These are phyloP conservation scores for Drosophila bocqueti DNA, from an alignment of 1,140 invertebrate genomes.

Conservation along the genomic window DNA sequence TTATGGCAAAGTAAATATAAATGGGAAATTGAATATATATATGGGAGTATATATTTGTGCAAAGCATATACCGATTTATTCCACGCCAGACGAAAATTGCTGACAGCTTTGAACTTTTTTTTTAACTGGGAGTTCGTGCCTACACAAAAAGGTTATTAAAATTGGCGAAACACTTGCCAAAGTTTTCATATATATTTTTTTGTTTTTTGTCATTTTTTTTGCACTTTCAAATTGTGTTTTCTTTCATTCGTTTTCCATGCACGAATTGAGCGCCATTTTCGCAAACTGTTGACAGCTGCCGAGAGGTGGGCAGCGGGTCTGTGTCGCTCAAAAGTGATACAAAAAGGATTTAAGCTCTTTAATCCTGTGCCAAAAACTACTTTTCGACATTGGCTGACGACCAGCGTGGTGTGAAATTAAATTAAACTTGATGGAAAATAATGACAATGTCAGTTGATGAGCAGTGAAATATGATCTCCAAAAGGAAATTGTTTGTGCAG, in stretches of 20 bases:
- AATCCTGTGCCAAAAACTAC: slow-evolving; percentile 69
- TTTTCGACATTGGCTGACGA: slow-evolving; percentile 57
- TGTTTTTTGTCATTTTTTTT: slow-evolving; percentile 17
- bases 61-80: slow-evolving; percentile 35
- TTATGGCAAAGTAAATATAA: slow-evolving; percentile 69
- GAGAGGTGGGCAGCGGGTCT: slow-evolving; percentile 2
- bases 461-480: slow-evolving; percentile 7
- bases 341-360: slow-evolving; percentile 59
- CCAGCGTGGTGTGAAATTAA: slow-evolving; percentile 63
- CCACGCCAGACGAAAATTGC: slow-evolving; percentile 34
- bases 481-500: not conserved
- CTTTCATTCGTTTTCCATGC: slow-evolving; percentile 46
- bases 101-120: slow-evolving; percentile 34
- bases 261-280: slow-evolving; percentile 61
- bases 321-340: slow-evolving; percentile 9
- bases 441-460: slow-evolving; percentile 7
- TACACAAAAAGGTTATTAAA: slow-evolving; percentile 60
- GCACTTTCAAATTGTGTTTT: slow-evolving; percentile 25
- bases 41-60: slow-evolving; percentile 23
- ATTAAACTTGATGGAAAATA: slow-evolving; percentile 51
- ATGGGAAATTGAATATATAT: slow-evolving; percentile 66
- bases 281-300: slow-evolving; percentile 74
- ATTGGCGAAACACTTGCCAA: slow-evolving; percentile 56
- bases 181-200: slow-evolving; percentile 24
- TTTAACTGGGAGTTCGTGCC: slow-evolving; percentile 21